Evolutionary conservation across 2,888 invertebrate genomes (phyloP), one percentile per base, ranked within the genome.

Genomic region (Subacronicta megacephala): DNA sequence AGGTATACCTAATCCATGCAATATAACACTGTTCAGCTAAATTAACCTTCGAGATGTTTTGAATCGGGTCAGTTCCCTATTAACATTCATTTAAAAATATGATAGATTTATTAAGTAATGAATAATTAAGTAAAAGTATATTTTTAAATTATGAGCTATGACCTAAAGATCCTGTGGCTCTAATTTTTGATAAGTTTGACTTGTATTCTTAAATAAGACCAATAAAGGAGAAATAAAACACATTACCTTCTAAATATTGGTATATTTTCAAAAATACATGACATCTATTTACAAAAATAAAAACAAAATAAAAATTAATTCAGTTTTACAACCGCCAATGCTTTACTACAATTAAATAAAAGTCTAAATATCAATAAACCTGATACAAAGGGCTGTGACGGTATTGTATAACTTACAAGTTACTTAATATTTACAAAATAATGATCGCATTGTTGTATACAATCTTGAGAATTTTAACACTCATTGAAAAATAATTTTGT

Each of bases 221-320:
- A n/a, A n/a, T n/a, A n/a, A n/a, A n/a, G n/a, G n/a, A n/a, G n/a
- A n/a, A 88, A 75, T 76, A 71, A 85, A 75, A 81, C 56, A 58
- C 70, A 45, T 16, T n/a, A 43, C 50, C 47, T 86, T 93, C 93
- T 93, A 93, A 92, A 93, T 93, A 92, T 83, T 91, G 93, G 93
- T 93, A 93, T 93, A 93, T 93, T 93, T 93, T 93, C 91, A 93
- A 93, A 93, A 93, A 93, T 93, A 93, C 92, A 92, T 89, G 91
- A 90, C 92, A 90, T 92, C 82, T 93, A 93, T 93, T 89, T 93
- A 93, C 93, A 93, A 90, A 90, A 90, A 74, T 72, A 75, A 87
- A 90, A 89, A 88, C 80, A 84, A 75, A 88, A 88, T 86, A 81
- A 87, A 85, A 88, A 85, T 81, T 80, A 58, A 64, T 71, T 81